Evolutionary conservation across 2,888 invertebrate species (phyloP).

Genomic region (Macrophya annulata): DNA sequence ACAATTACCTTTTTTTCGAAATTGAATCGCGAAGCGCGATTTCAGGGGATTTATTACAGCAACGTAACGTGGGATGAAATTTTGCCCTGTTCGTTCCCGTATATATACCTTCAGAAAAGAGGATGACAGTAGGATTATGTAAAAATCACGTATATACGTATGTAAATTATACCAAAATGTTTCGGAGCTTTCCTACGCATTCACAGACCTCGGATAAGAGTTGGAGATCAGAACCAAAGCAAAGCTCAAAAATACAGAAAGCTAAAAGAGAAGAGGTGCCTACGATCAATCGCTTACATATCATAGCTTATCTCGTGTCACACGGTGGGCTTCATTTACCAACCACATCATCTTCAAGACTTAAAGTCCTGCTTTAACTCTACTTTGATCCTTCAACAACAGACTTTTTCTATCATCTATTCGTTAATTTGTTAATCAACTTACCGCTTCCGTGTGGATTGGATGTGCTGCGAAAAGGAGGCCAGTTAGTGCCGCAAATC

Average conservation of each 20-base stretch:
- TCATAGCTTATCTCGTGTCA: not conserved
- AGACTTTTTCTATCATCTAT: not conserved
- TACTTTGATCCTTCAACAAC: not conserved
- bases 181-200: conserved; percentile 8
- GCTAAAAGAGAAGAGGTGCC: not conserved
- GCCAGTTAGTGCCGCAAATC: conserved; percentile 88
- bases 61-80: conserved; percentile 16
- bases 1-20: conserved; percentile 42
- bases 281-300: not conserved
- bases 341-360: not conserved
- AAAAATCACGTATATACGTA: conserved; percentile 43
- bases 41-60: conserved; percentile 26
- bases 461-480: conserved; percentile 93
- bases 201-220: not conserved
- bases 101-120: conserved; percentile 4
- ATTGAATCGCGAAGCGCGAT: conserved; percentile 46
- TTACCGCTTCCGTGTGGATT: conserved; percentile 94
- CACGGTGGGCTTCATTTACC: not conserved
- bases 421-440: conserved; percentile 73
- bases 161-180: conserved; percentile 38
- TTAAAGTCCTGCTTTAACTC: not conserved
- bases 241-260: not conserved
- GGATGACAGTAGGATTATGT: conserved; percentile 48
- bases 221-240: not conserved
- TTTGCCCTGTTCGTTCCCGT: conserved; percentile 24